Evolutionary conservation across 92 coral and sea anemone genomes (phyloP), one percentile per base, ranked within the genome.

Genomic region (Blastomussa wellsi): DNA sequence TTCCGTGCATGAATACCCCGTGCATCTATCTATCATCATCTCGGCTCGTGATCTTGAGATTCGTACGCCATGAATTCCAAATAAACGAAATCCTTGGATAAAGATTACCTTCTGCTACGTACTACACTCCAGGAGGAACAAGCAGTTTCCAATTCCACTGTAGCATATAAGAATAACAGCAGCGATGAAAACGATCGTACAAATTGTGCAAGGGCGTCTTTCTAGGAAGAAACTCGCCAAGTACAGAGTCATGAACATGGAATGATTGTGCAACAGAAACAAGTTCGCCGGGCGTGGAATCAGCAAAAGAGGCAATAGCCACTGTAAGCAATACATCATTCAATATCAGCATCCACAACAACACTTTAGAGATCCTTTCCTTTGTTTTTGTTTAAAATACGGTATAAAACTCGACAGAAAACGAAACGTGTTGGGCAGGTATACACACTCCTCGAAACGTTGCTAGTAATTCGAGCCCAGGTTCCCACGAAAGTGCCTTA

Each of bases 171-270:
- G 87, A 66, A 95, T 90, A 60, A 97, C 98, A 22, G 99, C 99
- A 13, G 94, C 98, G 47, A 97, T 89, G 73, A 97, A 97, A 52
- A 97, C 99, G 48, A 97, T 86, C 2, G 99, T 97, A 89, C 99
- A 97, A 85, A 97, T 97, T 60, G 99, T 97, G 86, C 99, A 97
- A 31, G 99, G 99, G 86, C 99, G 94, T 90, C 99, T 97, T 90
- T 97, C 99, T 51, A 97, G 95, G 80, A 97, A 92, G 85, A 97
- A 97, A 77, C 99, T 97, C 41, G 99, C 99, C 90, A 97, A 84
- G 68, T 97, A 97, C 74, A 97, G 89, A 28, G 99, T 97, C 99
- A 97, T 97, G 82, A 97, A 97, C 99, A 97, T 95, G 35, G 99
- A 97, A 76, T 97, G 98, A 79, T 97, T 97, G 90, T 95, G 98